Conservation (phyloP, 2,113 vertebrate species). For the Acrocephalus kingi region DNA sequence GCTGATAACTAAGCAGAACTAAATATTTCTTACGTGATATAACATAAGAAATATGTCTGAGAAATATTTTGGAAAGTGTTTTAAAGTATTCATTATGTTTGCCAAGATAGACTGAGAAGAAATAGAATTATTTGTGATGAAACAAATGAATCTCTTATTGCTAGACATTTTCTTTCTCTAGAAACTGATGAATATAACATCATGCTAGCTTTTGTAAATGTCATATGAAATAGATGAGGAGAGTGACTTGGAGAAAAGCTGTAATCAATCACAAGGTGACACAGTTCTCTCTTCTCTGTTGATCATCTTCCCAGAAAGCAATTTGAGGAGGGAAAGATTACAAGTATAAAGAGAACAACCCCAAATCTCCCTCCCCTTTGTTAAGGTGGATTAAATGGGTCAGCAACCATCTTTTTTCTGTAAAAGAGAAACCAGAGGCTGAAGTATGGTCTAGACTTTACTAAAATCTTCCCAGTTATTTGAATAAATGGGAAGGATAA, state of each 20-base stretch:
- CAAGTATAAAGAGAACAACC: not conserved
- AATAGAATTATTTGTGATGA: slow-evolving; percentile 29
- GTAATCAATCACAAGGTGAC: slow-evolving; percentile 49
- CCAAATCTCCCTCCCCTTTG: not conserved
- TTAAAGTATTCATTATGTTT: slow-evolving; percentile 42
- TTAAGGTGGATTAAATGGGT: not conserved
- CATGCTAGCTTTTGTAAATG: slow-evolving; percentile 59
- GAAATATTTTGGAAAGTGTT: slow-evolving; percentile 33
- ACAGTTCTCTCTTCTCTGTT: slow-evolving; percentile 26
- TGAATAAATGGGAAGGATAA: not conserved
- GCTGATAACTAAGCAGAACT: not conserved
- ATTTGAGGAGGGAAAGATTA: slow-evolving; percentile 12
- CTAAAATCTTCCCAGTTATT: not conserved
- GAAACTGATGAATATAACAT: slow-evolving; percentile 63
- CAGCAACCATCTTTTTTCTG: not conserved
- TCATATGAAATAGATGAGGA: slow-evolving; percentile 58
- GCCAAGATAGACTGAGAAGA: not conserved
- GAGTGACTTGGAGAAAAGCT: slow-evolving; percentile 45
- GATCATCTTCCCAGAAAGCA: slow-evolving; percentile 36
- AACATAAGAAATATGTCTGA: not conserved
- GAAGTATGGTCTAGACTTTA: not conserved
- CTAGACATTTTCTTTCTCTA: slow-evolving; percentile 15
- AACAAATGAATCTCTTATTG: slow-evolving; percentile 41
- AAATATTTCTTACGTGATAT: not conserved
- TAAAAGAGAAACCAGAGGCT: not conserved